Percentiles rank a stretch among this genome's conserved stretches.
These are phyloP conservation scores for Penaeus chinensis DNA, from an alignment of 1,140 invertebrate species.

Conservation along the genomic window DNA sequence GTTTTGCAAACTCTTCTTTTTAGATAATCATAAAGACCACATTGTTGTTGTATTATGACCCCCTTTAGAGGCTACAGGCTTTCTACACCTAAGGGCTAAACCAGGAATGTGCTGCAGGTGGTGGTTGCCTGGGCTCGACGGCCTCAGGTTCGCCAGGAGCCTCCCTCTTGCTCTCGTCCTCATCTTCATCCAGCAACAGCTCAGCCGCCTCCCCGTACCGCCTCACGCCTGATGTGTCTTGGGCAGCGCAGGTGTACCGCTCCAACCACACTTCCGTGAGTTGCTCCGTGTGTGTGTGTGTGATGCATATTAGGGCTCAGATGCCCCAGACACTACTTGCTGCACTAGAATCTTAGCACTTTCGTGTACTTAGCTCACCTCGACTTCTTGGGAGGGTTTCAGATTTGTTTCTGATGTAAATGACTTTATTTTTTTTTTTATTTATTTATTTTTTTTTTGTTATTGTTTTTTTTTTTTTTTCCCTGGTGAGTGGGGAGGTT, in stretches of 20 bases:
- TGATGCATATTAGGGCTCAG: not conserved
- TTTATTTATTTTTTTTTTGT: too few species aligned
- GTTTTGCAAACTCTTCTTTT: too few species aligned
- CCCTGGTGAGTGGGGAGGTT: too few species aligned
- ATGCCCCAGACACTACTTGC: constrained; percentile 6
- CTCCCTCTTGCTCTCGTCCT: constrained; percentile 61
- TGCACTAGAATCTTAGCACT: not conserved
- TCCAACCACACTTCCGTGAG: constrained; percentile 59
- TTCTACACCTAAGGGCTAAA: not conserved
- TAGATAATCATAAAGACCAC: too few species aligned
- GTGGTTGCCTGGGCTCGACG: constrained; percentile 58
- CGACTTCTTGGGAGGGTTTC: too few species aligned
- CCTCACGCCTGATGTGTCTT: constrained; percentile 61
- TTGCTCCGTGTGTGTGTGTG: not conserved
- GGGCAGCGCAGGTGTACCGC: constrained; percentile 60
- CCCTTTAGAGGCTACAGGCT: not conserved
- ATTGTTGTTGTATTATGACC: too few species aligned
- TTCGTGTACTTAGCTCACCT: too few species aligned
- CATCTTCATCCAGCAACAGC: constrained; percentile 62
- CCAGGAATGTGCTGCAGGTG: constrained; percentile 33
- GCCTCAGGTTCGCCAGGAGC: constrained; percentile 63
- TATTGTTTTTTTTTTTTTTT: too few species aligned
- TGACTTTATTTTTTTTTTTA: too few species aligned
- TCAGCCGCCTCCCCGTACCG: constrained; percentile 62
- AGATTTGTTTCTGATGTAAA: too few species aligned